These are phyloP conservation scores for Bagarius yarrelli DNA, from an alignment of 2,113 vertebrate genomes.

Conservation along the genomic window DNA sequence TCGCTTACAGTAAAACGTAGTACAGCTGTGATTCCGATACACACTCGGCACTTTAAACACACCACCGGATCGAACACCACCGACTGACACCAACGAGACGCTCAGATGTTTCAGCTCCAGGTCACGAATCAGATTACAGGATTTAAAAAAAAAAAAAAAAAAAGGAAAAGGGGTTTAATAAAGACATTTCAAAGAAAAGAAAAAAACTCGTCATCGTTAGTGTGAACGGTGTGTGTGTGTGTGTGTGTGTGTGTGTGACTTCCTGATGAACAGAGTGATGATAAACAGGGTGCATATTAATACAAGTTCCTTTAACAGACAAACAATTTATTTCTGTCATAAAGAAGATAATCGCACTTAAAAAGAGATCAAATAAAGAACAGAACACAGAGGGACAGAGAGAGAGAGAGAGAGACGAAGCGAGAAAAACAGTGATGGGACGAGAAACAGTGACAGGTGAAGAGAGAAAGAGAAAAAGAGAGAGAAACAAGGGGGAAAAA, in stretches of 20 bases:
- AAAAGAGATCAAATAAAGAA: not conserved
- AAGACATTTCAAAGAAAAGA: no score
- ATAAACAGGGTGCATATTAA: not conserved
- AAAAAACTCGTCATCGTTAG: not conserved
- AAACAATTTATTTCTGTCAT: conserved; percentile 8
- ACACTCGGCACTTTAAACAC: not conserved
- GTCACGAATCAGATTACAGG: no score
- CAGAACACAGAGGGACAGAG: not conserved
- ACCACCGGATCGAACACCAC: not conserved
- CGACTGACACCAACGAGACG: not conserved
- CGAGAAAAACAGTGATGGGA: not conserved
- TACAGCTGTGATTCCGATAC: not conserved
- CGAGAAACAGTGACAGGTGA: not conserved
- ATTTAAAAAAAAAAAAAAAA: no score
- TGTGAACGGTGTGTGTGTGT: not conserved
- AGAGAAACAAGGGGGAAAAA: not conserved
- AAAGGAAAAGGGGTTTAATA: no score
- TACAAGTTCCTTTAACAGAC: not conserved
- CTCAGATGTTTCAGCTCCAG: no score
- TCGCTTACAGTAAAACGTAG: conserved; percentile 22
- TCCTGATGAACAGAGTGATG: not conserved
- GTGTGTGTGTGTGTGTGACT: no score
- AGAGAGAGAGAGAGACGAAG: not conserved
- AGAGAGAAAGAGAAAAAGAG: not conserved
- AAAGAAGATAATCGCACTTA: conserved; percentile 34